These are phyloP conservation scores for Drosophila fuyamai DNA, from an alignment of 1,140 invertebrate genomes.

Conservation along the genomic window DNA sequence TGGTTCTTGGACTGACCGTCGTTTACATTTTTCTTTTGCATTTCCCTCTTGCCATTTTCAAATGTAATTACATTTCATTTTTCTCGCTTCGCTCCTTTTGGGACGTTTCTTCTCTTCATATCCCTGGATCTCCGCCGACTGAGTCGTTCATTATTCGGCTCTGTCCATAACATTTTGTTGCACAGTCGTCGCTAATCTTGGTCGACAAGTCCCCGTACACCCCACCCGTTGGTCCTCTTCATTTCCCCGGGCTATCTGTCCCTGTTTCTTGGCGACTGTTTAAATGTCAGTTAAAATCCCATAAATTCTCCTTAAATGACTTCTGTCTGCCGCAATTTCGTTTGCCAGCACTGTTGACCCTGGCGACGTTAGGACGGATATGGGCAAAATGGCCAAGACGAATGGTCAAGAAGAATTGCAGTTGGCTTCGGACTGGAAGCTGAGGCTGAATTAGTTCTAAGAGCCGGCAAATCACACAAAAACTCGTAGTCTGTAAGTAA, in stretches of 20 bases:
- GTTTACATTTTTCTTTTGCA: constrained; percentile 45
- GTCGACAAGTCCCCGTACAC: constrained; percentile 60
- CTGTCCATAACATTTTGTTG: constrained; percentile 82
- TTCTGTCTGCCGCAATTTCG: constrained; percentile 81
- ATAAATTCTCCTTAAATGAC: constrained; percentile 83
- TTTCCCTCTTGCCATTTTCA: constrained; percentile 56
- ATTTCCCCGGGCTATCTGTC: constrained; percentile 2
- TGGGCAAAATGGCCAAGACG: constrained; percentile 49
- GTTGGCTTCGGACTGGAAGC: constrained; percentile 17
- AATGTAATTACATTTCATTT: constrained; percentile 82
- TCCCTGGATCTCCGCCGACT: not conserved
- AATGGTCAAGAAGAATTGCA: constrained; percentile 65
- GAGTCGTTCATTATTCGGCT: constrained; percentile 68
- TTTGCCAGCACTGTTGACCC: constrained; percentile 55
- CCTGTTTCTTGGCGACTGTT: constrained; percentile 62
- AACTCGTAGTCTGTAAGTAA: constrained; percentile 6
- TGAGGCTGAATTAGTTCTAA: constrained; percentile 43
- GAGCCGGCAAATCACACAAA: constrained; percentile 33
- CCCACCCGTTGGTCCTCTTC: not conserved
- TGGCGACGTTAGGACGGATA: constrained; percentile 39
- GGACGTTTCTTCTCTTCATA: constrained; percentile 11
- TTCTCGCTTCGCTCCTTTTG: constrained; percentile 54
- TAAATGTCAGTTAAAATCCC: constrained; percentile 84
- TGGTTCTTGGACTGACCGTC: constrained; percentile 11
- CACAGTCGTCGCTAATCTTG: constrained; percentile 78